A percentile compares a stretch with the other conserved stretches of the same genome.
phyloP scores from a whole-genome alignment of 2,797 vertebrate species.

The Paguma larvata region DNA sequence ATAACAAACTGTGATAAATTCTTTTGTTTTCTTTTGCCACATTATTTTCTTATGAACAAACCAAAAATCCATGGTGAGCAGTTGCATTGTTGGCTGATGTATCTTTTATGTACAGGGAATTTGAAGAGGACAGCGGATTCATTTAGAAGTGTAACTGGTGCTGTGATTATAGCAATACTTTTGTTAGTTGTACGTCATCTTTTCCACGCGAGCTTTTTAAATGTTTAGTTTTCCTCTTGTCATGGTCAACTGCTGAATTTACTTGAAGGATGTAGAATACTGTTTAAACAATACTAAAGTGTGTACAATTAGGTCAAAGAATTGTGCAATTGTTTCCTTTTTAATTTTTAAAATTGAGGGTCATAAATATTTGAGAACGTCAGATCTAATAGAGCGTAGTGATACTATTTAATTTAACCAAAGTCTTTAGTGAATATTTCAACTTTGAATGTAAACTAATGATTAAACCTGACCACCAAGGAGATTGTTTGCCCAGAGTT shows the following conservation, averaged over 20 bases:
- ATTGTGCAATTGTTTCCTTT: conserved; percentile 89
- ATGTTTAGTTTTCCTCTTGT: conserved; percentile 88
- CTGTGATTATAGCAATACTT: conserved; percentile 91
- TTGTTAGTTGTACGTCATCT: conserved; percentile 82
- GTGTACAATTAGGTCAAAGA: conserved; percentile 89
- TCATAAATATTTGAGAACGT: conserved; percentile 83
- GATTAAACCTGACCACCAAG: conserved; percentile 90
- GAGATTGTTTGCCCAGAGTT: conserved; percentile 87
- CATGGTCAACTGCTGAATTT: conserved; percentile 87
- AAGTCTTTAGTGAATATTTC: conserved; percentile 93
- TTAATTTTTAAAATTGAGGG: conserved; percentile 84
- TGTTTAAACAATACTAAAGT: conserved; percentile 86
- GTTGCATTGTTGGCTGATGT: conserved; percentile 85
- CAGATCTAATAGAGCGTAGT: conserved; percentile 89
- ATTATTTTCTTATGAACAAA: conserved; percentile 86
- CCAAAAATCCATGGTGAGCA: conserved; percentile 89
- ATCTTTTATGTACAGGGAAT: conserved; percentile 86
- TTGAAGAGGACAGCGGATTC: conserved; percentile 84
- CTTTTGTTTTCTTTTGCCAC: conserved; percentile 81
- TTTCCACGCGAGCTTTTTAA: conserved; percentile 81
- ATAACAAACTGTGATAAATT: conserved; percentile 90
- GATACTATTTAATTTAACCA: conserved; percentile 95
- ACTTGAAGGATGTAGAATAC: conserved; percentile 90
- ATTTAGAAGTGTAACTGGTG: conserved; percentile 89
- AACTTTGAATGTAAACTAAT: conserved; percentile 95